Evolutionary conservation across 2,797 vertebrate genomes (phyloP).

Genomic region (Molossus molossus): DNA sequence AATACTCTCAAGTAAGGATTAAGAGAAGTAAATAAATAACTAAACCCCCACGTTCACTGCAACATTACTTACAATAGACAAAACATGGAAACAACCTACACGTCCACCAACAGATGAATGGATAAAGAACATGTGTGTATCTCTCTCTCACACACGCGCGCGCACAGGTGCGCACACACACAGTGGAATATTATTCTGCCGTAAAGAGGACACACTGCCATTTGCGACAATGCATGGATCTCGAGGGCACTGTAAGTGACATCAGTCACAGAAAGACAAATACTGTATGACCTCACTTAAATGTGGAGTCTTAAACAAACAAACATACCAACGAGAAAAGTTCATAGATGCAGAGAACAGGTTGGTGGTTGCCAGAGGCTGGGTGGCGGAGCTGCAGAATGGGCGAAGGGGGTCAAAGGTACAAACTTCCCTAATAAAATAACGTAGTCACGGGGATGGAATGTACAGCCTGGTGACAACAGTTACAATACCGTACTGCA

Average conservation of each 20-base stretch:
- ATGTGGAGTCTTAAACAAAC: neutral
- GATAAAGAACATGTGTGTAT: neutral
- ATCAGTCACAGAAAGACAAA: neutral
- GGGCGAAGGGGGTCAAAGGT: neutral
- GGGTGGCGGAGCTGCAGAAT: neutral
- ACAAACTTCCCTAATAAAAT: neutral
- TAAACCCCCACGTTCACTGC: neutral
- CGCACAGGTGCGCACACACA: too few relatives aligned
- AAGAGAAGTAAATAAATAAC: neutral
- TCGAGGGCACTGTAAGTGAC: neutral
- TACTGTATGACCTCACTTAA: neutral
- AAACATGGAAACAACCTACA: neutral
- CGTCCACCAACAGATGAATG: neutral
- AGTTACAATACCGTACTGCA: neutral
- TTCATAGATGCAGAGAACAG: neutral
- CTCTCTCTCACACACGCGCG: too few relatives aligned
- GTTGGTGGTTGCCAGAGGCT: neutral
- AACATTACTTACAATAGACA: neutral
- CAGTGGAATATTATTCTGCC: neutral
- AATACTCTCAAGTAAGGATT: too few relatives aligned
- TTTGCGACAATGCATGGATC: neutral
- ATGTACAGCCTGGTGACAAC: neutral
- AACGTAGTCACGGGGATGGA: too few relatives aligned
- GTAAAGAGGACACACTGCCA: neutral
- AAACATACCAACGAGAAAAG: neutral